A percentile compares a stretch with the other conserved stretches of the same genome.
Evolutionary conservation across 2,113 vertebrate genomes (phyloP).

Genomic region (Bufo bufo): DNA sequence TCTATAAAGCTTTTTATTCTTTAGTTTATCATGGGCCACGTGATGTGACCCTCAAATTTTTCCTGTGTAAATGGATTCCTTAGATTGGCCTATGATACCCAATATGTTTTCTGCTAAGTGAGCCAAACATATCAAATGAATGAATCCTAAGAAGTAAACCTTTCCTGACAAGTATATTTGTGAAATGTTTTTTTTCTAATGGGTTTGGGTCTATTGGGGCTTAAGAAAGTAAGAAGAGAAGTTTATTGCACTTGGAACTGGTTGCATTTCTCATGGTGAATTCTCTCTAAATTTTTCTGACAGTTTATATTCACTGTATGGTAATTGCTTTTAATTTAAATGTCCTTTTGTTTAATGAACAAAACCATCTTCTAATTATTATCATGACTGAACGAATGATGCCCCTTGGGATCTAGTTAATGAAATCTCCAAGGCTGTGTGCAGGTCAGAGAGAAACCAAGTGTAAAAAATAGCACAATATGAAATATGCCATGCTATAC

Average conservation of each 20-base stretch:
- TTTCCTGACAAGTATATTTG: neutral
- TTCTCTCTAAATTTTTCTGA: neutral
- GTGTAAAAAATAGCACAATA: neutral
- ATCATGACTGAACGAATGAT: neutral
- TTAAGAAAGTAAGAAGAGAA: neutral
- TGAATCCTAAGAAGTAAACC: too few relatives aligned
- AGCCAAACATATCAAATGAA: too few relatives aligned
- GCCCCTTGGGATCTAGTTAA: constrained; percentile 26
- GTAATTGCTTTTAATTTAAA: constrained; percentile 28
- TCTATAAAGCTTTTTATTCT: too few relatives aligned
- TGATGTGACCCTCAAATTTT: too few relatives aligned
- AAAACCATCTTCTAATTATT: constrained; percentile 32
- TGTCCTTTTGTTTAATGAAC: constrained; percentile 20
- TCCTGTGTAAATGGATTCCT: too few relatives aligned
- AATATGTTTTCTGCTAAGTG: too few relatives aligned
- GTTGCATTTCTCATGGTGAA: neutral
- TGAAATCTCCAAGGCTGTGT: constrained; percentile 5
- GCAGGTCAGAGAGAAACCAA: neutral
- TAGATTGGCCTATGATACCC: too few relatives aligned
- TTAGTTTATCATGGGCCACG: too few relatives aligned
- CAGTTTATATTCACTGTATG: constrained; percentile 17
- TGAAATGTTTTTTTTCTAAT: neutral
- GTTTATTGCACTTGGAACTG: neutral
- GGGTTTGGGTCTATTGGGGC: neutral
- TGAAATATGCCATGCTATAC: neutral